Evolutionary conservation across 2,888 invertebrate genomes (phyloP), one percentile per base, ranked within the genome.

Genomic region (Trilocha varians): DNA sequence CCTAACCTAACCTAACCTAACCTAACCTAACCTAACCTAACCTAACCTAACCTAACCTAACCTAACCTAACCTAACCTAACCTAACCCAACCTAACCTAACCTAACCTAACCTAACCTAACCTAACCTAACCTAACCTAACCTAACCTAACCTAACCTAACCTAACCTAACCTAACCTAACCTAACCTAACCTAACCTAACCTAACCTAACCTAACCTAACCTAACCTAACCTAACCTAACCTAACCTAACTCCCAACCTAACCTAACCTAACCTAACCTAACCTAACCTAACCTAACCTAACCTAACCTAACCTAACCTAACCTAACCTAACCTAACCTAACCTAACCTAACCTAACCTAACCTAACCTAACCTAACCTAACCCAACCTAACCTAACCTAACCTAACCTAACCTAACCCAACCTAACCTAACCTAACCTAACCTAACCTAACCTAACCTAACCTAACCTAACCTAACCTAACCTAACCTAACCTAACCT

Each of bases 191-290:
- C 41, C 41, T 36, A 36, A 36, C 36, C 17, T 34, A 41, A 36
- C 37, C 34, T 16, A 36, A 41, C 36, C 36, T 36, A 41, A 41
- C 36, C 41, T 41, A 41, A 41, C 41, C 41, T 41, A 41, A 41
- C 41, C 41, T 41, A 41, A 41, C 41, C 41, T 41, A 41, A 41
- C 41, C 41, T 41, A 41, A 41, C 41, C 41, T 41, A 41, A 41
- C 41, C 41, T 41, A 40, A 42, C 38, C 42, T 37, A 38, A 42
- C 38, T 34, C 41, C 41, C 36, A 40, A 42, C 38, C 42, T 37
- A 38, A 42, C 38, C 38, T 37, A 38, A 42, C 38, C 42, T 38
- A 38, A 42, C 38, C 42, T 37, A 32, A 42, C 38, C 38, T 37
- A 38, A 38, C 38, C 42, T 37, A 38, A 42, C 38, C 42, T 37